phyloP scores from a whole-genome alignment of 2,113 vertebrate genomes.

The Glaucidium brasilianum region DNA sequence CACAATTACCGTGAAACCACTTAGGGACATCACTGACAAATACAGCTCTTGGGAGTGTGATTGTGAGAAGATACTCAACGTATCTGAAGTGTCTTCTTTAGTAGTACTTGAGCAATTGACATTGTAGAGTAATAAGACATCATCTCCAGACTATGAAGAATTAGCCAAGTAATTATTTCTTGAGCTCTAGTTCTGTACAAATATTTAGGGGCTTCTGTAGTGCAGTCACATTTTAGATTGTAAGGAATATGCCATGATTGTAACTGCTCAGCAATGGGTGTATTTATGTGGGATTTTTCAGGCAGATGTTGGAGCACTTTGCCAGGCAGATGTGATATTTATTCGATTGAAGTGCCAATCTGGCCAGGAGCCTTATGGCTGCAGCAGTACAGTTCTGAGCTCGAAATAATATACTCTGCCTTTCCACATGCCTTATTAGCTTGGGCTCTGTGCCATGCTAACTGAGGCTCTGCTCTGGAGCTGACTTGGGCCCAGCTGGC shows the following conservation, averaged over 20 bases:
- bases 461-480: neutral
- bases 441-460: neutral
- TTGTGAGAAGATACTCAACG: neutral
- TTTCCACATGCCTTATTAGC: neutral
- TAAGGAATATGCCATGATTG: neutral
- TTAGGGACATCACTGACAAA: neutral
- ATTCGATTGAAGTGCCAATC: neutral
- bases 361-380: conserved; percentile 2
- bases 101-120: conserved; percentile 10
- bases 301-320: conserved; percentile 24
- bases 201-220: neutral
- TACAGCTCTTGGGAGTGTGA: neutral
- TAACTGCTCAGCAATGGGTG: neutral
- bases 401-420: neutral
- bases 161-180: conserved; percentile 33
- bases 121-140: neutral
- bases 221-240: neutral
- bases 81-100: conserved; percentile 13
- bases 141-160: neutral
- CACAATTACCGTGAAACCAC: conserved; percentile 11
- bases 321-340: conserved; percentile 33
- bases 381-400: neutral
- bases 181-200: neutral
- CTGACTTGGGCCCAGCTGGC: neutral
- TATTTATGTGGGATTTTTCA: neutral